These are phyloP conservation scores for Epicampocera succincta DNA, from an alignment of 2,888 invertebrate species.

Conservation along the genomic window DNA sequence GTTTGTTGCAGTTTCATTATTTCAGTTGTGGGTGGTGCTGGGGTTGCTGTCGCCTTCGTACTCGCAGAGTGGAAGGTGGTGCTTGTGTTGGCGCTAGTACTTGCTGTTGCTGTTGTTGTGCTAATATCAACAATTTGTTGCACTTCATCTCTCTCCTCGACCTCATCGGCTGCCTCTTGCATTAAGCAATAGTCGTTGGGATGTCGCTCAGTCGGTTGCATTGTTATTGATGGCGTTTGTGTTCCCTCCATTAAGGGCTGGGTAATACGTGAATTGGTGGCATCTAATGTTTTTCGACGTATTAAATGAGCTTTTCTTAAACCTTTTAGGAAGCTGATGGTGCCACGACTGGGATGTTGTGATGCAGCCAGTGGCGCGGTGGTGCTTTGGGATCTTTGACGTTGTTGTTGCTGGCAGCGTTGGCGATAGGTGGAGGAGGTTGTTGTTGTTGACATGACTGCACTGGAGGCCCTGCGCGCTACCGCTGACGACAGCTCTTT, in stretches of 20 bases:
- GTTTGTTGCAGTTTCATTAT: constrained; percentile 60
- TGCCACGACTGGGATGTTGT: constrained; percentile 71
- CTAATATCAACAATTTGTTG: constrained; percentile 41
- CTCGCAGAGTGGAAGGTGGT: constrained; percentile 1
- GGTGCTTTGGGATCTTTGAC: constrained; percentile 56
- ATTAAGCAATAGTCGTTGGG: constrained; percentile 46
- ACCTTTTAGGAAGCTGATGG: constrained; percentile 71
- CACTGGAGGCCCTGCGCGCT: constrained; percentile 77
- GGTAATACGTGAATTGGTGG: constrained; percentile 76
- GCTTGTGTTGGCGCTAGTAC: not conserved
- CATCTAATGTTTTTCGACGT: constrained; percentile 77
- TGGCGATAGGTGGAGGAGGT: constrained; percentile 54
- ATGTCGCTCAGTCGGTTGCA: constrained; percentile 53
- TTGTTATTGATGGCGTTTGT: constrained; percentile 62
- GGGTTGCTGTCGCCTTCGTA: constrained; percentile 63
- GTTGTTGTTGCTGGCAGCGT: constrained; percentile 62
- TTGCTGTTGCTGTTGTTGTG: not conserved
- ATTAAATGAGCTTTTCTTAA: constrained; percentile 77
- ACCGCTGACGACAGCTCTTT: constrained; percentile 81
- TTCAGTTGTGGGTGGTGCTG: constrained; percentile 56
- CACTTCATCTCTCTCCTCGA: constrained; percentile 36
- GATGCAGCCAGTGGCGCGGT: constrained; percentile 53
- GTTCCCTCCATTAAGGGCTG: constrained; percentile 80
- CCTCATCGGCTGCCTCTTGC: constrained; percentile 52
- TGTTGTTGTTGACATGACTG: constrained; percentile 66